Percentiles rank a stretch among this genome's conserved stretches.
These are phyloP conservation scores for Timema podura DNA, from an alignment of 2,888 invertebrate genomes.

Conservation along the genomic window DNA sequence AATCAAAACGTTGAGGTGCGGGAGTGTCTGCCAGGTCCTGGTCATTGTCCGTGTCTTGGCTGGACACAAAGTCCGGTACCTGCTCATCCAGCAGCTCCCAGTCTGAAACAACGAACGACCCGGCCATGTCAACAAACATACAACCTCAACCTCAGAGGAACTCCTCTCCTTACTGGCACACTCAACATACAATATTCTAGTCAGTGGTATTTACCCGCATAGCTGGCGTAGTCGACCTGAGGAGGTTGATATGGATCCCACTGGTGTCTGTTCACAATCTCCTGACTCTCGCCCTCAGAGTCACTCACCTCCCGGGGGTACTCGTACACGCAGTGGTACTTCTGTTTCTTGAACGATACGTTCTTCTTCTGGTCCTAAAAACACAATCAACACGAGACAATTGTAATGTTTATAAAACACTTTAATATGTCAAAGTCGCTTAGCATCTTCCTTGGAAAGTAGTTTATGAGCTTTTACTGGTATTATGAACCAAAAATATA, in stretches of 20 bases:
- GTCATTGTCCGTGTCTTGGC: conserved; percentile 29
- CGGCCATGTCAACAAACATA: background rate
- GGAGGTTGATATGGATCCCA: conserved; percentile 25
- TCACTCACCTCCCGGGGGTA: conserved; percentile 67
- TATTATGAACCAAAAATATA: too few relatives aligned
- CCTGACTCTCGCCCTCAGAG: conserved; percentile 32
- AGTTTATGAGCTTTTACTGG: background rate
- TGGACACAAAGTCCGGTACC: conserved; percentile 22
- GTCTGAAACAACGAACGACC: conserved; percentile 23
- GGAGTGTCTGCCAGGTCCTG: conserved; percentile 22
- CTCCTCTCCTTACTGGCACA: too few relatives aligned
- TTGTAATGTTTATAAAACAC: background rate
- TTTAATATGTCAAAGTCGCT: background rate
- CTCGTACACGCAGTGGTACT: conserved; percentile 79
- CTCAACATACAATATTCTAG: too few relatives aligned
- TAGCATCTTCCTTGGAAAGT: background rate
- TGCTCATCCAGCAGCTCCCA: conserved; percentile 33
- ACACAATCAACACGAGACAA: background rate
- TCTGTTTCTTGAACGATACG: conserved; percentile 78
- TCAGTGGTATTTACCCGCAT: conserved; percentile 44
- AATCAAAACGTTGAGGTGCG: conserved; percentile 25
- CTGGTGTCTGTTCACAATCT: conserved; percentile 23
- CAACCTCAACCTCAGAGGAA: too few relatives aligned
- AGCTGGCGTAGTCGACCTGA: conserved; percentile 38
- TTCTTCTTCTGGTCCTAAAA: conserved; percentile 52